Evolutionary conservation across 2,888 invertebrate genomes (phyloP).

Genomic region (Drosophila gaucha): DNA sequence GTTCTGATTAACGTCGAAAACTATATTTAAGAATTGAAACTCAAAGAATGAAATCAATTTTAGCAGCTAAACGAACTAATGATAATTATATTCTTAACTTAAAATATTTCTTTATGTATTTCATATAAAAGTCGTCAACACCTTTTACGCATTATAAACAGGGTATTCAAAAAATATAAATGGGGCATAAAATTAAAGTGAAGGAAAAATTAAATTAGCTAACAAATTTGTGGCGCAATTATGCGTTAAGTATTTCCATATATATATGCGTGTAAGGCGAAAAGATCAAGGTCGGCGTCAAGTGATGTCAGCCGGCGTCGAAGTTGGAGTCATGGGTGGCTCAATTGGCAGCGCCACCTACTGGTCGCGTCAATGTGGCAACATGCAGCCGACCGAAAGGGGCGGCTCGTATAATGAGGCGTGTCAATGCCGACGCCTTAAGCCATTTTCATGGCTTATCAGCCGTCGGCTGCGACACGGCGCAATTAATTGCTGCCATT

Average conservation of each 20-base stretch:
- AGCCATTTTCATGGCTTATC: conserved; percentile 73
- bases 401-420: conserved; percentile 72
- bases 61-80: no score
- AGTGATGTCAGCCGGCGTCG: conserved; percentile 65
- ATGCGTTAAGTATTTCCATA: conserved; percentile 59
- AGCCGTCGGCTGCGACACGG: conserved; percentile 55
- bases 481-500: conserved; percentile 79
- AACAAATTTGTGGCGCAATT: conserved; percentile 76
- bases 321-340: conserved; percentile 66
- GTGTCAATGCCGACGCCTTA: conserved; percentile 79
- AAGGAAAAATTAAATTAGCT: conserved; percentile 59
- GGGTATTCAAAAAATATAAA: conserved; percentile 34
- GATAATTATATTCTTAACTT: no score
- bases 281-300: conserved; percentile 70
- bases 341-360: conserved; percentile 44
- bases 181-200: conserved; percentile 11
- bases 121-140: no score
- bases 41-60: no score
- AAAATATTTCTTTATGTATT: neutral
- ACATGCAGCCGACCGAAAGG: conserved; percentile 28
- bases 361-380: conserved; percentile 70
- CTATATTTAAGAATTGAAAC: no score
- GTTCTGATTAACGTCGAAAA: no score
- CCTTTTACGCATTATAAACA: neutral
- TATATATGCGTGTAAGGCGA: conserved; percentile 16